Evolutionary conservation across 2,888 invertebrate genomes (phyloP).

Genomic region (Crioceris asparagi): DNA sequence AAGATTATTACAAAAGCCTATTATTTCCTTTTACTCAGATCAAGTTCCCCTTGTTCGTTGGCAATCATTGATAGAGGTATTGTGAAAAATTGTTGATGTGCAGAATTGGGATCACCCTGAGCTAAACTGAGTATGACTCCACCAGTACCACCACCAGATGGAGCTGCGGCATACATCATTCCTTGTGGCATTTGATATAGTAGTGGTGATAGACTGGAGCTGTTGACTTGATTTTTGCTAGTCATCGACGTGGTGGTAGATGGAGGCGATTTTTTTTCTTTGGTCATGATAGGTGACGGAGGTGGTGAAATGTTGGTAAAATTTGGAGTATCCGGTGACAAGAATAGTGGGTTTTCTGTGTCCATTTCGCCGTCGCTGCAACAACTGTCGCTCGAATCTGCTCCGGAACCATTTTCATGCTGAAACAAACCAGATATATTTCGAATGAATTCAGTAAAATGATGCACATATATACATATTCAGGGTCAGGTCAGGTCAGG

Average conservation of each 20-base stretch:
- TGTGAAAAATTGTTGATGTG: slow-evolving; percentile 57
- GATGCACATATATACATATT: background rate
- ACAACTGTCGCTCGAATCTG: slow-evolving; percentile 34
- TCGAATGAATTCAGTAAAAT: too few species aligned
- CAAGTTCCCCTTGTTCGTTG: slow-evolving; percentile 34
- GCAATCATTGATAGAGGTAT: slow-evolving; percentile 57
- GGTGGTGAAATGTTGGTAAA: slow-evolving; percentile 22
- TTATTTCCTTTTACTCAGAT: slow-evolving; percentile 29
- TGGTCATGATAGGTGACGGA: slow-evolving; percentile 18
- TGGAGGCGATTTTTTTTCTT: slow-evolving; percentile 9
- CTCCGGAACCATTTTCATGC: slow-evolving; percentile 37
- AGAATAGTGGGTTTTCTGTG: slow-evolving; percentile 20
- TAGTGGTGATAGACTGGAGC: slow-evolving; percentile 29
- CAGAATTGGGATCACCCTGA: slow-evolving; percentile 29
- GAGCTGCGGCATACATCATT: slow-evolving; percentile 38
- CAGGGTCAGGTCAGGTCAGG: background rate
- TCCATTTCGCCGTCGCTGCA: slow-evolving; percentile 36
- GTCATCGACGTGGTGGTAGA: slow-evolving; percentile 16
- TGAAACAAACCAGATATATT: too few species aligned
- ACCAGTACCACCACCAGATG: slow-evolving; percentile 38
- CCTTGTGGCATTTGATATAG: slow-evolving; percentile 40
- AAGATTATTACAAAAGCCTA: too few species aligned
- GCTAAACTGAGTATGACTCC: slow-evolving; percentile 39
- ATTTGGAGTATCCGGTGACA: slow-evolving; percentile 21
- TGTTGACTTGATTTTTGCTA: slow-evolving; percentile 9